These are phyloP conservation scores for Heliconius eleuchia DNA, from an alignment of 1,140 invertebrate species.

Conservation along the genomic window DNA sequence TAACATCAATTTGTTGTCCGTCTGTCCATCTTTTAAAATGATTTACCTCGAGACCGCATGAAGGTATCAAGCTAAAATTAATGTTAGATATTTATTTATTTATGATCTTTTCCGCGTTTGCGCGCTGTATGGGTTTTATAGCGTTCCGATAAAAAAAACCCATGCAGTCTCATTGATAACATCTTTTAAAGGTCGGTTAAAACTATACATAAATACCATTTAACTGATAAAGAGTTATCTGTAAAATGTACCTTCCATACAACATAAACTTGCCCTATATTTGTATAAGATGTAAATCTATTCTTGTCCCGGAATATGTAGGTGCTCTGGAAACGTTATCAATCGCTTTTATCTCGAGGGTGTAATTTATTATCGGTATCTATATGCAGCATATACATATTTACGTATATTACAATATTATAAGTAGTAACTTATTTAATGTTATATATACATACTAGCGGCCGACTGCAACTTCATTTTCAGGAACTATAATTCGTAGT, in stretches of 20 bases:
- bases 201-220: neutral
- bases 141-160: no score
- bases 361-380: neutral
- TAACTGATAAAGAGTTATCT: neutral
- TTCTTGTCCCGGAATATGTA: neutral
- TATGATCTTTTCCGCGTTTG: no score
- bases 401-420: neutral
- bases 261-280: constrained; percentile 6
- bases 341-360: constrained; percentile 1
- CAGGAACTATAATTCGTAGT: no score
- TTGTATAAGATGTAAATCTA: constrained; percentile 1
- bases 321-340: constrained; percentile 13
- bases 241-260: neutral
- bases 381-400: neutral
- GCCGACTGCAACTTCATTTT: no score
- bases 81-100: no score
- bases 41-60: no score
- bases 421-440: neutral
- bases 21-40: no score
- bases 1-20: no score
- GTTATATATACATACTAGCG: no score
- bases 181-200: neutral
- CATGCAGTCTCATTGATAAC: no score
- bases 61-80: no score
- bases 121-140: no score